These are phyloP conservation scores for Eleutherodactylus coqui DNA, from an alignment of 2,797 vertebrate species.

Conservation along the genomic window DNA sequence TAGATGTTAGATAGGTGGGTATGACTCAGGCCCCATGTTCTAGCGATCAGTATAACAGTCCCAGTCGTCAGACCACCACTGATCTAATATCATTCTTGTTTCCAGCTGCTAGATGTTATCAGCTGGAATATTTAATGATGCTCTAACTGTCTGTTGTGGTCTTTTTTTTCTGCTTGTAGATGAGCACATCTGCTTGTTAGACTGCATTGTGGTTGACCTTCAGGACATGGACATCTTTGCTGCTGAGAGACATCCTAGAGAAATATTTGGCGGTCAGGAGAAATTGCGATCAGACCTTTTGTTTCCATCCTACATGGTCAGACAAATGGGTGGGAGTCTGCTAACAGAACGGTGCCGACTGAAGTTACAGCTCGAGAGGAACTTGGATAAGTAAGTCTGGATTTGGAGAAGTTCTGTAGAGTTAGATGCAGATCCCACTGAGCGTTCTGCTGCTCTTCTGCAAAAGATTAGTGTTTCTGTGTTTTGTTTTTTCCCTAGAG, in stretches of 20 bases:
- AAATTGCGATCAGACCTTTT: constrained; percentile 76
- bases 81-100: not conserved
- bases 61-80: not conserved
- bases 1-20: too few species aligned
- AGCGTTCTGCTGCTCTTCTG: not conserved
- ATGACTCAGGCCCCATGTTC: not conserved
- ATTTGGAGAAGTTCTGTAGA: not conserved
- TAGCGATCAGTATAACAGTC: not conserved
- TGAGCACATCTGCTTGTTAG: constrained; percentile 88
- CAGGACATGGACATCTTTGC: constrained; percentile 98
- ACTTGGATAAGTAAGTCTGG: constrained; percentile 88
- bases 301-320: constrained; percentile 88
- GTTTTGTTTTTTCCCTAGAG: constrained; percentile 72
- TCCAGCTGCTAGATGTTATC: not conserved
- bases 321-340: constrained; percentile 87
- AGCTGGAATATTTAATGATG: not conserved
- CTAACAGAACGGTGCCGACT: constrained; percentile 89
- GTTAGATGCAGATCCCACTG: not conserved
- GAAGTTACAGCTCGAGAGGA: constrained; percentile 91
- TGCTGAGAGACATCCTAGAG: constrained; percentile 80
- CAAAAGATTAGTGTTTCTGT: not conserved
- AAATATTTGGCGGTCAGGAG: constrained; percentile 71
- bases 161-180: constrained; percentile 72
- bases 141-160: not conserved
- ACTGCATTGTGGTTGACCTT: constrained; percentile 93